A percentile compares a stretch with the other conserved stretches of the same genome.
These are phyloP conservation scores for Oreochromis grahami DNA, from an alignment of 2,797 vertebrate genomes.

Conservation along the genomic window DNA sequence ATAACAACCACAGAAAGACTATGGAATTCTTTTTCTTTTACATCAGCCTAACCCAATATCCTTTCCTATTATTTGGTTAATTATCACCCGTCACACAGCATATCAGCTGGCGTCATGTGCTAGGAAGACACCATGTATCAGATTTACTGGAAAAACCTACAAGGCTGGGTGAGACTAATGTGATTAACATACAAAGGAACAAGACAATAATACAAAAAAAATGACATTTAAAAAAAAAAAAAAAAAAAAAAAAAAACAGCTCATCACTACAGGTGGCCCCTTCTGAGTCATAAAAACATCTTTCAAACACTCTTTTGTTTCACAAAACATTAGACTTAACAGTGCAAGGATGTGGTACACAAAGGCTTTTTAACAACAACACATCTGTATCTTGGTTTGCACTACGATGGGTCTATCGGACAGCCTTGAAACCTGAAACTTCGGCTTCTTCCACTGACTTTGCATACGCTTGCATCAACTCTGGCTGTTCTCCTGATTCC, in stretches of 20 bases:
- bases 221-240: too few relatives aligned
- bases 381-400: not conserved
- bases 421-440: conserved; percentile 14
- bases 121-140: not conserved
- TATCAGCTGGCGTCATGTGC: not conserved
- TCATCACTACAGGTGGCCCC: not conserved
- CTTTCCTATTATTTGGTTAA: not conserved
- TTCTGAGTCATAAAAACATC: not conserved
- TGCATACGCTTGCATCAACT: not conserved
- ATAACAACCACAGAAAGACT: not conserved
- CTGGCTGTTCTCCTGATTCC: not conserved
- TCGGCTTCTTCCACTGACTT: not conserved
- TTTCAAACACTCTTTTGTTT: not conserved
- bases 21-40: not conserved
- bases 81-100: not conserved
- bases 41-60: not conserved
- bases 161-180: not conserved
- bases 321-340: not conserved
- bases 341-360: not conserved
- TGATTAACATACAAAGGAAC: not conserved
- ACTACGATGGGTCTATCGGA: not conserved
- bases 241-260: too few relatives aligned
- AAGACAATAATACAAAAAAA: not conserved
- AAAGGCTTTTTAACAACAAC: not conserved
- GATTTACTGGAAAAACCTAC: not conserved